Evolutionary conservation across 2,888 invertebrate genomes (phyloP).

Genomic region (Stramonita haemastoma): DNA sequence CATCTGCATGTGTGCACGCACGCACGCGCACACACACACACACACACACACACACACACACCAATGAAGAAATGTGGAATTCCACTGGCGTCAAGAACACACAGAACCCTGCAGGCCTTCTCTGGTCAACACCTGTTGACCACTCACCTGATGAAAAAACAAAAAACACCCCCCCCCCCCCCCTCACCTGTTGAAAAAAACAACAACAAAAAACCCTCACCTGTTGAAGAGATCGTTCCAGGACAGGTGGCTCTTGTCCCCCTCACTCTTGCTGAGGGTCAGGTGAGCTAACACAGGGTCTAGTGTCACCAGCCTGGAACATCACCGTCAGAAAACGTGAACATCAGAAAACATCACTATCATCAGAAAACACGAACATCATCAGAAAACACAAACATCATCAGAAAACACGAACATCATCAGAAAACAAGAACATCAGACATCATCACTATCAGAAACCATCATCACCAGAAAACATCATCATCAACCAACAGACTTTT

Average conservation of each 20-base stretch:
- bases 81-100: background rate
- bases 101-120: too few species aligned
- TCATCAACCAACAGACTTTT: too few species aligned
- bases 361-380: background rate
- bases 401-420: too few species aligned
- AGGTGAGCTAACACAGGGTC: constrained; percentile 80
- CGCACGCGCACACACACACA: too few species aligned
- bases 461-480: too few species aligned
- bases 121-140: too few species aligned
- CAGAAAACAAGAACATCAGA: too few species aligned
- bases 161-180: too few species aligned
- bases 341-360: background rate
- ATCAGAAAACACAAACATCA: too few species aligned
- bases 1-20: too few species aligned
- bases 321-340: background rate
- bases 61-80: background rate
- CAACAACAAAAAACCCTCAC: too few species aligned
- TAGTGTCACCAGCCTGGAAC: constrained; percentile 80
- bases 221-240: constrained; percentile 86
- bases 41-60: too few species aligned
- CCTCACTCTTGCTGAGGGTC: constrained; percentile 76
- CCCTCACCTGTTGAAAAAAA: background rate
- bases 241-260: constrained; percentile 77
- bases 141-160: background rate
- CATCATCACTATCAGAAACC: background rate